Conservation (phyloP, 2,113 vertebrate species). For the Heteronetta atricapilla region DNA sequence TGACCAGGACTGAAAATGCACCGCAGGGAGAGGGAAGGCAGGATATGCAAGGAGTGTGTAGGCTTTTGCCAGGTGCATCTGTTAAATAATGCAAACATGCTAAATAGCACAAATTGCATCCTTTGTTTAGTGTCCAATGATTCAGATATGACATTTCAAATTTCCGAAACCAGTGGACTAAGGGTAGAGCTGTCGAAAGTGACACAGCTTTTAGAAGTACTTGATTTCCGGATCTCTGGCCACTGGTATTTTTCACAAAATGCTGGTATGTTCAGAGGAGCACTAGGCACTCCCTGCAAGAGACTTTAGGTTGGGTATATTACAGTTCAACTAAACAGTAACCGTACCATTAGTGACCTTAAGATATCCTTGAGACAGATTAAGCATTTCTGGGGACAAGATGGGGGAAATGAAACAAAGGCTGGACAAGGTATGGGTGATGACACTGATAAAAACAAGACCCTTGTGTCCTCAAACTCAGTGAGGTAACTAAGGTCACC, state of each 20-base stretch:
- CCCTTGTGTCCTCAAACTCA: neutral
- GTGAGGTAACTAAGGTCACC: neutral
- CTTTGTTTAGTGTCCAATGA: neutral
- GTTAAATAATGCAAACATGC: neutral
- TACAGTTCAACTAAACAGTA: neutral
- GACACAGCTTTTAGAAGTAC: neutral
- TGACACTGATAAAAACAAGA: neutral
- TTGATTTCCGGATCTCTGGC: neutral
- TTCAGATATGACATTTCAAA: neutral
- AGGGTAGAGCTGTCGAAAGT: neutral
- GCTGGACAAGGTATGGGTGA: neutral
- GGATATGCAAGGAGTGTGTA: fast-evolving
- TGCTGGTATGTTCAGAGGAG: neutral
- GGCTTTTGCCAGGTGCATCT: neutral
- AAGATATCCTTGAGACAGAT: neutral
- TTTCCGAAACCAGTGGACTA: neutral
- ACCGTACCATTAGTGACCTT: neutral
- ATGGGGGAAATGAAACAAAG: neutral
- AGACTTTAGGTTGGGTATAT: neutral
- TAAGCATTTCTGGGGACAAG: neutral
- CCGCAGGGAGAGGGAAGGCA: neutral
- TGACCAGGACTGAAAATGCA: neutral
- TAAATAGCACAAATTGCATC: neutral
- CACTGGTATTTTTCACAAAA: neutral
- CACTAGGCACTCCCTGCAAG: neutral